These are phyloP conservation scores for Oryzias woworae DNA, from an alignment of 2,113 vertebrate genomes.

Conservation along the genomic window DNA sequence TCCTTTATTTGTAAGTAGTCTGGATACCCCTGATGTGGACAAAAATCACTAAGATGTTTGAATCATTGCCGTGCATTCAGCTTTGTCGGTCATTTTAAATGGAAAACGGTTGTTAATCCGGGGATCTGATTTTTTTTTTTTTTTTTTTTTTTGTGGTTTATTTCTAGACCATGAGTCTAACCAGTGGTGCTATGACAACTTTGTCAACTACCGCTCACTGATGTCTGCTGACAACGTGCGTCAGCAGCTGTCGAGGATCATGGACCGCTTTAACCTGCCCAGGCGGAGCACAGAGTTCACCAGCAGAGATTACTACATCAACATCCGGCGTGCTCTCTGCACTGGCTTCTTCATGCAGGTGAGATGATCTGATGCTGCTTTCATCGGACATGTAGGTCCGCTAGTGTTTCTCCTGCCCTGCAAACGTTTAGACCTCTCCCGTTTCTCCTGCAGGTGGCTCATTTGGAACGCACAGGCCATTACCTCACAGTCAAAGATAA, in stretches of 20 bases:
- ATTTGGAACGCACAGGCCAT: constrained; percentile 97
- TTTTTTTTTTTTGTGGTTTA: not conserved
- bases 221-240: constrained; percentile 99
- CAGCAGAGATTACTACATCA: constrained; percentile 99
- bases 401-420: not conserved
- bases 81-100: no score
- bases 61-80: no score
- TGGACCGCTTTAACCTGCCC: constrained; percentile 99
- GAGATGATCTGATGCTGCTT: not conserved
- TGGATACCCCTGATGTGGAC: no score
- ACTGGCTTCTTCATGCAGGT: constrained; percentile 99
- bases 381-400: not conserved
- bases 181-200: constrained; percentile 99
- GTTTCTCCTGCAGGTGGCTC: constrained; percentile 84
- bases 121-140: no score
- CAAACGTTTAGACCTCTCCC: not conserved
- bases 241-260: constrained; percentile 98
- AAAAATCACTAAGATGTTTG: no score
- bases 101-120: no score
- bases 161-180: constrained; percentile 93
- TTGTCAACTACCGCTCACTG: constrained; percentile 99
- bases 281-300: constrained; percentile 98
- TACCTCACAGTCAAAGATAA: constrained; percentile 99
- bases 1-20: no score
- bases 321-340: constrained; percentile 97